Evolutionary conservation across 2,797 vertebrate species (phyloP).

Genomic region (Pipistrellus pygmaeus): DNA sequence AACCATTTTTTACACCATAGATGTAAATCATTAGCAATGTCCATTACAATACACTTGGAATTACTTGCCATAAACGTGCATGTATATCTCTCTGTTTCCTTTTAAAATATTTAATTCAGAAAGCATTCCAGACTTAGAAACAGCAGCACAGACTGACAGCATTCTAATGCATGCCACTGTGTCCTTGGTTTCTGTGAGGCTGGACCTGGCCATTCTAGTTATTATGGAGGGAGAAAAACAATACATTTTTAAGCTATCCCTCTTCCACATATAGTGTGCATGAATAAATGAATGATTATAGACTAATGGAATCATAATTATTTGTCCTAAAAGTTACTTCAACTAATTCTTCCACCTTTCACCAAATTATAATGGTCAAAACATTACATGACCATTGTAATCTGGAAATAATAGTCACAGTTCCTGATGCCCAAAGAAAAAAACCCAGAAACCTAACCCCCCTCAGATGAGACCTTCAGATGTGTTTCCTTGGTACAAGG

Average conservation of each 20-base stretch:
- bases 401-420: not conserved
- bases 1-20: not conserved
- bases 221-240: not conserved
- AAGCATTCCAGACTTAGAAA: not conserved
- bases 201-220: not conserved
- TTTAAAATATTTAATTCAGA: slow-evolving; percentile 50
- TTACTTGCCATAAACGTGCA: not conserved
- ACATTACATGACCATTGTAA: slow-evolving; percentile 60
- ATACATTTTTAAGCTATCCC: not conserved
- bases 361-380: slow-evolving; percentile 22
- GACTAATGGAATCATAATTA: slow-evolving; percentile 18
- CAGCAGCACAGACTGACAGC: not conserved
- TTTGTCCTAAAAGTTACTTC: slow-evolving; percentile 49
- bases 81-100: not conserved
- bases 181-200: not conserved
- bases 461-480: slow-evolving; percentile 60
- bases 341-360: slow-evolving; percentile 40
- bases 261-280: not conserved
- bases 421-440: slow-evolving; percentile 45
- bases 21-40: not conserved
- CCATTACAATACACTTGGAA: not conserved
- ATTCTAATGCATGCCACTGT: not conserved
- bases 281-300: slow-evolving; percentile 59
- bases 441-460: slow-evolving; percentile 27
- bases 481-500: slow-evolving; percentile 55